A percentile compares a stretch with the other conserved stretches of the same genome.
Evolutionary conservation across 2,797 vertebrate species (phyloP).

Genomic region (Cheirogaleus major): DNA sequence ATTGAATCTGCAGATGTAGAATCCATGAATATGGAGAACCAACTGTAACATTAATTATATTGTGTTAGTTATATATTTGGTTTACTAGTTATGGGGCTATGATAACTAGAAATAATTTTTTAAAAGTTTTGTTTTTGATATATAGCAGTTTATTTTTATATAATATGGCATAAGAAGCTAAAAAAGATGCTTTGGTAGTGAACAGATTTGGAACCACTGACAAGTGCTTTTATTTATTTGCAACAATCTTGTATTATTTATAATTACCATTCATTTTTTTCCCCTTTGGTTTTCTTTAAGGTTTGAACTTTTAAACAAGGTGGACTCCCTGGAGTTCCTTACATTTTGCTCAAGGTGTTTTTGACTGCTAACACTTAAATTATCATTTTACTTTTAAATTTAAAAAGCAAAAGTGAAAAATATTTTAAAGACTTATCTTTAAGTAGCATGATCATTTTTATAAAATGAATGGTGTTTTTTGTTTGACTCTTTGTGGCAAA

Average conservation of each 20-base stretch:
- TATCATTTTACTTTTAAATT: not conserved
- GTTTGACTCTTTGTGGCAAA: not conserved
- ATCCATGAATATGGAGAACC: too few species aligned
- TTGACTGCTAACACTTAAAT: not conserved
- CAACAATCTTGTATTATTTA: not conserved
- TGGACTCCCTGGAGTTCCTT: not conserved
- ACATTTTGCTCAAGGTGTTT: not conserved
- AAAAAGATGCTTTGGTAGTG: not conserved
- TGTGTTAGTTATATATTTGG: not conserved
- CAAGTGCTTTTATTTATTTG: not conserved
- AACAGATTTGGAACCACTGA: not conserved
- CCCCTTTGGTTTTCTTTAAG: not conserved
- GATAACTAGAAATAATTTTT: not conserved
- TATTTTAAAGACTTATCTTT: not conserved
- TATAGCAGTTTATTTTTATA: not conserved
- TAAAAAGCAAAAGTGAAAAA: not conserved
- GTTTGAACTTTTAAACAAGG: not conserved
- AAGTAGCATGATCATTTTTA: not conserved
- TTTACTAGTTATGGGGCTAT: not conserved
- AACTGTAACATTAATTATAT: not conserved
- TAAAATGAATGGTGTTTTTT: not conserved
- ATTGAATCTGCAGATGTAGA: not conserved
- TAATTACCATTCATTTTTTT: not conserved
- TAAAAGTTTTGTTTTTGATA: not conserved
- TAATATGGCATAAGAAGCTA: not conserved